A percentile compares a stretch with the other conserved stretches of the same genome.
Conservation (phyloP, 2,113 vertebrate species). For the Aegotheles bennettii region DNA sequence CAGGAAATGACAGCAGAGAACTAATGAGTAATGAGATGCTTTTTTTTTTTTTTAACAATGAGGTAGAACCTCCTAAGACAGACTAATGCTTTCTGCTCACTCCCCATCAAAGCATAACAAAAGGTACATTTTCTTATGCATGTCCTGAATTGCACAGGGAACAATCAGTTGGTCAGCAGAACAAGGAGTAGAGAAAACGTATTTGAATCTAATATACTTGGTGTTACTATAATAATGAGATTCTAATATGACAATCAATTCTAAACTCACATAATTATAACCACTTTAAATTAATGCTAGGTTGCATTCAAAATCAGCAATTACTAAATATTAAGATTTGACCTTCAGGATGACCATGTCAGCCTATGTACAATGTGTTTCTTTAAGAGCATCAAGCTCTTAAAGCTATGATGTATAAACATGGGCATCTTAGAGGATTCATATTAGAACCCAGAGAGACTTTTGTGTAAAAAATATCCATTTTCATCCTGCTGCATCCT, state of each 20-base stretch:
- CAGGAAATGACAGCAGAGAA: conserved; percentile 25
- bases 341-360: background rate
- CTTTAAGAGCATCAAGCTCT: background rate
- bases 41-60: background rate
- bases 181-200: background rate
- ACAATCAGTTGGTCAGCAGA: background rate
- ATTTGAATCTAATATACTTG: background rate
- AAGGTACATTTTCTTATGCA: background rate
- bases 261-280: background rate
- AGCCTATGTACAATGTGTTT: background rate
- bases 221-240: background rate
- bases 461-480: background rate
- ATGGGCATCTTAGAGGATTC: background rate
- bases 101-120: background rate
- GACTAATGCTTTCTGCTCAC: background rate
- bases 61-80: background rate
- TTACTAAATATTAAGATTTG: background rate
- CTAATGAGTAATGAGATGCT: conserved; percentile 28
- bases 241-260: background rate
- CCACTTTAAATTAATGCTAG: background rate
- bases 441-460: background rate
- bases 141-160: background rate
- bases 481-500: background rate
- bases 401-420: background rate
- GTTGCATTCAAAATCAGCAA: background rate